Conservation (phyloP, 2,888 invertebrate species). For the Peribatodes rhomboidaria region DNA sequence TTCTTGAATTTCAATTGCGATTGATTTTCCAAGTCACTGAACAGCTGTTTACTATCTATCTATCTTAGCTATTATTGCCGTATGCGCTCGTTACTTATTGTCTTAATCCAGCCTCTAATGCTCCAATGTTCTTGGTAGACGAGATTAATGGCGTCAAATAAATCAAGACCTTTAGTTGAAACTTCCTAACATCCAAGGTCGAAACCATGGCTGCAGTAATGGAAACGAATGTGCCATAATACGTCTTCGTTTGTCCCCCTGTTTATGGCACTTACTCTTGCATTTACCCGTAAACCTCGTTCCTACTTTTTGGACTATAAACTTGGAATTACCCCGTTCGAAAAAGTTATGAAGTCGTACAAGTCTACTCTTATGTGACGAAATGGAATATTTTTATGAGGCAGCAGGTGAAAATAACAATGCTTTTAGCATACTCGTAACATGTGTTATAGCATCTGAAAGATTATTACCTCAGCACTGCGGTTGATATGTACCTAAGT, state of each 20-base stretch:
- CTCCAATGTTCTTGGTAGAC: no score
- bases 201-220: conserved; percentile 22
- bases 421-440: conserved; percentile 22
- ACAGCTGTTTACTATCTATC: no score
- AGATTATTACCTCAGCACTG: background rate
- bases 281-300: conserved; percentile 43
- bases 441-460: conserved; percentile 2
- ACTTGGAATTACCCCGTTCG: conserved; percentile 16
- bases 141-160: conserved; percentile 3
- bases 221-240: conserved; percentile 37
- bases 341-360: conserved; percentile 16
- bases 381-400: conserved; percentile 31
- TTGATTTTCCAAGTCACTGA: background rate
- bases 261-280: conserved; percentile 37
- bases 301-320: conserved; percentile 31
- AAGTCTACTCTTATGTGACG: conserved; percentile 4
- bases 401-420: conserved; percentile 16
- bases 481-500: background rate
- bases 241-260: conserved; percentile 34
- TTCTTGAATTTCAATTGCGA: background rate
- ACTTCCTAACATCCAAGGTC: conserved; percentile 15
- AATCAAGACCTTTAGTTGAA: conserved; percentile 11
- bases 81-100: no score
- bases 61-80: no score
- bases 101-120: background rate